A percentile compares a stretch with the other conserved stretches of the same genome.
Evolutionary conservation across 2,888 invertebrate species (phyloP).

Genomic region (Thecocarcelia acutangulata): DNA sequence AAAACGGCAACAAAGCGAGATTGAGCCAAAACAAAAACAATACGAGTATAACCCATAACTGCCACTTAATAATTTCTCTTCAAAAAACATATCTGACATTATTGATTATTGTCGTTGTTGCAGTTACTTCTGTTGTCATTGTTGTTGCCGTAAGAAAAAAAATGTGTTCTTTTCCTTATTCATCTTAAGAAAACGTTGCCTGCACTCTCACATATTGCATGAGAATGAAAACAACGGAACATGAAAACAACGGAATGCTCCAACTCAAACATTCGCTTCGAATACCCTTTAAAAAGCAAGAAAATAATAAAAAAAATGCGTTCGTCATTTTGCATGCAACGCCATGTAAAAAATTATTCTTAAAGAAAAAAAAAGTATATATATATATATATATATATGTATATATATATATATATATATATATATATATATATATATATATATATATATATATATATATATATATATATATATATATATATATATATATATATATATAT

Average conservation of each 20-base stretch:
- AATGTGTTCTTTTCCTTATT: constrained; percentile 36
- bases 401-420: too few species aligned
- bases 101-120: constrained; percentile 63
- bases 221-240: constrained; percentile 55
- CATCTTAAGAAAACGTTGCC: constrained; percentile 35
- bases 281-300: background rate
- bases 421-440: too few species aligned
- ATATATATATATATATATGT: too few species aligned
- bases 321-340: background rate
- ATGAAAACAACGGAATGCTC: constrained; percentile 58
- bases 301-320: background rate
- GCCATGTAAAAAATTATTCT: background rate
- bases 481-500: too few species aligned
- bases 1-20: background rate
- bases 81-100: constrained; percentile 61
- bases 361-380: too few species aligned
- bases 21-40: constrained; percentile 6
- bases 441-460: too few species aligned
- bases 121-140: constrained; percentile 16
- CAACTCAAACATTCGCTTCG: constrained; percentile 24
- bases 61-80: constrained; percentile 68
- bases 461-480: too few species aligned
- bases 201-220: constrained; percentile 32
- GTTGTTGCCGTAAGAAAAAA: constrained; percentile 24
- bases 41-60: constrained; percentile 64